These are phyloP conservation scores for Esperia sulphurella DNA, from an alignment of 2,888 invertebrate species.

Conservation along the genomic window DNA sequence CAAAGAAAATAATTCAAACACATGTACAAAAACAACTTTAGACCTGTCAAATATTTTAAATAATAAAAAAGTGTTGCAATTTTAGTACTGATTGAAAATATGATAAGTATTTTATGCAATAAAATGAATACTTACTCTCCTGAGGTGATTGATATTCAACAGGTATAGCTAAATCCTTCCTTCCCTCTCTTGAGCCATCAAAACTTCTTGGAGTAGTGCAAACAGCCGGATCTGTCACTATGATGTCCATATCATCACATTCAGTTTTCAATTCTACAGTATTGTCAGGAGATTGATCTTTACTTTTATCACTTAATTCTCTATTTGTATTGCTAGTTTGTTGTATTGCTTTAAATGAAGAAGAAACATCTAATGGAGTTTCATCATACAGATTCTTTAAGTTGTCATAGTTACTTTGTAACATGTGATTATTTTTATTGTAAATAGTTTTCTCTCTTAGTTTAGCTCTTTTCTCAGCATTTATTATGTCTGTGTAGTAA, in stretches of 20 bases:
- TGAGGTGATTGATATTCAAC: slow-evolving; percentile 65
- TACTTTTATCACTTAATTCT: slow-evolving; percentile 45
- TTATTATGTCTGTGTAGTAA: slow-evolving; percentile 57
- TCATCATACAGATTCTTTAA: slow-evolving; percentile 60
- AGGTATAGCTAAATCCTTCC: slow-evolving; percentile 47
- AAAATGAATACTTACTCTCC: slow-evolving; percentile 60
- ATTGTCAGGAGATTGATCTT: slow-evolving; percentile 42
- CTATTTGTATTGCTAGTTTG: slow-evolving; percentile 34
- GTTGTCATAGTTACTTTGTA: slow-evolving; percentile 50
- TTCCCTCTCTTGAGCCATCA: slow-evolving; percentile 53
- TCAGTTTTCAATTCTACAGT: slow-evolving; percentile 63
- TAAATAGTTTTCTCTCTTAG: slow-evolving; percentile 53
- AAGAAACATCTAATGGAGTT: slow-evolving; percentile 52
- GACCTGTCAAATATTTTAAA: not conserved
- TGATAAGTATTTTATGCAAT: too few species aligned
- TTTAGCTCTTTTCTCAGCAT: slow-evolving; percentile 64
- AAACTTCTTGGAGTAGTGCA: slow-evolving; percentile 59
- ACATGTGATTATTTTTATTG: slow-evolving; percentile 45
- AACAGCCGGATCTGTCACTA: slow-evolving; percentile 65
- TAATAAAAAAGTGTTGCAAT: too few species aligned
- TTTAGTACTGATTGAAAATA: too few species aligned
- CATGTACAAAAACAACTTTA: slow-evolving; percentile 2
- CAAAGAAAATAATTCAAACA: slow-evolving; percentile 18
- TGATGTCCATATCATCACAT: slow-evolving; percentile 70
- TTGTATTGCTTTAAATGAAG: slow-evolving; percentile 45